Percentiles rank a stretch among this genome's conserved stretches.
phyloP scores from a whole-genome alignment of 2,888 invertebrate genomes.

The Thera britannica region DNA sequence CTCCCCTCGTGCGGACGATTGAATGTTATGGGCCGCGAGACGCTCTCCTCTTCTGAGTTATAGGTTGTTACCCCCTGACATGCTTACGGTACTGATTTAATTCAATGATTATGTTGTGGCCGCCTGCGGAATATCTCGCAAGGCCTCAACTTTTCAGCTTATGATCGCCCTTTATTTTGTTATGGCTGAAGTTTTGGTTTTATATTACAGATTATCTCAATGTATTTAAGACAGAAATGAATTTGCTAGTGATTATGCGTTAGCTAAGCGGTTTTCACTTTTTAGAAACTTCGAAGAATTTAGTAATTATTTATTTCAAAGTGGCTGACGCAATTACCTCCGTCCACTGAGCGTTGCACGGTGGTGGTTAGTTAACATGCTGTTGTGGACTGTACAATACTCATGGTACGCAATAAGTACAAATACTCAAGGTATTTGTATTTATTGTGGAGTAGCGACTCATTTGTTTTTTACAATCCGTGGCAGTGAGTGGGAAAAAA shows the following conservation, averaged over 20 bases:
- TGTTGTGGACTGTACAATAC: too few species aligned
- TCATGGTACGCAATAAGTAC: too few species aligned
- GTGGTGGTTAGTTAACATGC: too few species aligned
- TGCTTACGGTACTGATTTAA: constrained; percentile 73
- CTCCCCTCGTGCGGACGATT: constrained; percentile 79
- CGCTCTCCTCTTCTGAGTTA: constrained; percentile 77
- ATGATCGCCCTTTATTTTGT: constrained; percentile 29
- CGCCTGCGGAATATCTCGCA: constrained; percentile 38
- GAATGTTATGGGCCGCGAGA: constrained; percentile 82
- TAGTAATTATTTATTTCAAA: background rate
- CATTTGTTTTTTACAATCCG: too few species aligned
- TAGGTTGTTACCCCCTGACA: constrained; percentile 71
- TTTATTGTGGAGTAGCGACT: too few species aligned
- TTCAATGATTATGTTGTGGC: constrained; percentile 63
- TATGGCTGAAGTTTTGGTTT: constrained; percentile 19
- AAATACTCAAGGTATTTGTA: too few species aligned
- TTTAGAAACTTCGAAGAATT: too few species aligned
- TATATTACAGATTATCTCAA: constrained; percentile 3
- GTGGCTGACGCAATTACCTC: too few species aligned
- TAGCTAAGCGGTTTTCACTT: background rate
- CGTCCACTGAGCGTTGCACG: too few species aligned
- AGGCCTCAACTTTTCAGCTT: constrained; percentile 31
- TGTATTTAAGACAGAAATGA: constrained; percentile 8
- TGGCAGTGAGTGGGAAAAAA: too few species aligned
- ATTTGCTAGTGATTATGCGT: background rate